These are phyloP conservation scores for Panagrolaimus sp. DNA, from an alignment of 1,140 invertebrate species.

Conservation along the genomic window DNA sequence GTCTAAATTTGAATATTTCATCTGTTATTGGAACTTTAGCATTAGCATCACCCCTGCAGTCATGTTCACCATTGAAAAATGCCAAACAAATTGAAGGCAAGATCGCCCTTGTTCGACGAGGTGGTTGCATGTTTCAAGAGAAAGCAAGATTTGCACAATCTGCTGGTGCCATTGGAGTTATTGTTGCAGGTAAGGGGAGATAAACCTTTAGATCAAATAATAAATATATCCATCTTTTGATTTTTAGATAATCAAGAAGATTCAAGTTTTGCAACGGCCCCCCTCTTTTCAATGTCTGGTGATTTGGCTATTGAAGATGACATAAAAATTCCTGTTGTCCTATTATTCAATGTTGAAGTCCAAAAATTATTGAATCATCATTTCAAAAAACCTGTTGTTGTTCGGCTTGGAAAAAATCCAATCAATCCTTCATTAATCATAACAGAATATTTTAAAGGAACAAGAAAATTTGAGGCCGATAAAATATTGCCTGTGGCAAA, in stretches of 20 bases:
- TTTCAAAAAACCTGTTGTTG: conserved; percentile 23
- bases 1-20: conserved; percentile 67
- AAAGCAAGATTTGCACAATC: conserved; percentile 75
- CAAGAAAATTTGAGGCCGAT: not conserved
- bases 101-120: conserved; percentile 78
- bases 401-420: conserved; percentile 29
- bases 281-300: conserved; percentile 91
- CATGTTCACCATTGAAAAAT: conserved; percentile 70
- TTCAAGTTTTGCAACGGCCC: conserved; percentile 69
- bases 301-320: conserved; percentile 70
- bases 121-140: conserved; percentile 89
- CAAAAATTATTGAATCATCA: conserved; percentile 64
- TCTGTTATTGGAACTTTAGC: conserved; percentile 64
- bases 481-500: not conserved
- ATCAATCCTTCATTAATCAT: conserved; percentile 19
- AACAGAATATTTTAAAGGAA: conserved; percentile 2
- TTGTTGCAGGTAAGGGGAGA: conserved; percentile 68
- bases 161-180: conserved; percentile 75
- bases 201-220: too few relatives aligned
- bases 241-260: conserved; percentile 77
- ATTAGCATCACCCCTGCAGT: conserved; percentile 69
- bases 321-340: conserved; percentile 81
- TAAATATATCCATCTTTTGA: too few relatives aligned
- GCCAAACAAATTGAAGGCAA: conserved; percentile 67
- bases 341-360: conserved; percentile 79